Conservation (phyloP, 1,140 invertebrate genomes). For the Calycopis cecrops region DNA sequence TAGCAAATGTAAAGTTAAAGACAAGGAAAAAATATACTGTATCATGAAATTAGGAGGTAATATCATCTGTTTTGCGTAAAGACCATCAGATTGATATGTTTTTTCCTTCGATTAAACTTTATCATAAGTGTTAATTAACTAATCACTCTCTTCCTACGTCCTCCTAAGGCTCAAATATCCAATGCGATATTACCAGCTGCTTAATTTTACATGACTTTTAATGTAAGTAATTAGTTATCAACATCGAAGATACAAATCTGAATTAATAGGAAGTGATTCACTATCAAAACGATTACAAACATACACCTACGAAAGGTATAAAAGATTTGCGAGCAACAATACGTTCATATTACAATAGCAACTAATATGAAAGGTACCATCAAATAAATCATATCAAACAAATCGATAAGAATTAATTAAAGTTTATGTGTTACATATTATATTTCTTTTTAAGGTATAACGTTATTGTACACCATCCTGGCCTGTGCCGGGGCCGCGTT, state of each 20-base stretch:
- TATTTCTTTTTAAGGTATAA: slow-evolving; percentile 2
- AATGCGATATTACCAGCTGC: too few relatives aligned
- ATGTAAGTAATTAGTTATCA: slow-evolving; percentile 11
- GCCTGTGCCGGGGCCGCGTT: slow-evolving; percentile 20
- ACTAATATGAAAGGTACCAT: slow-evolving; percentile 3
- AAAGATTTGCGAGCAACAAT: neutral
- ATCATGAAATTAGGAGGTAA: too few relatives aligned
- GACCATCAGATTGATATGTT: too few relatives aligned
- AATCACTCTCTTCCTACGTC: too few relatives aligned
- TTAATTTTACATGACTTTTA: neutral
- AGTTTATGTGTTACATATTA: neutral
- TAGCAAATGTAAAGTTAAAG: too few relatives aligned
- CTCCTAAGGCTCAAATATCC: too few relatives aligned
- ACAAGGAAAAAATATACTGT: too few relatives aligned
- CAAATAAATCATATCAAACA: neutral
- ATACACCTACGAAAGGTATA: neutral
- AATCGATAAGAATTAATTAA: neutral
- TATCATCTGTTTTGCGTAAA: too few relatives aligned
- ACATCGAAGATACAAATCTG: slow-evolving; percentile 13
- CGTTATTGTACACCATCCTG: slow-evolving; percentile 18
- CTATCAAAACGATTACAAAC: neutral
- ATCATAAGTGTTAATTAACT: too few relatives aligned
- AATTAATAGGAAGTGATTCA: slow-evolving; percentile 13
- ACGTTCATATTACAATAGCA: neutral
- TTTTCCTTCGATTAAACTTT: too few relatives aligned